Evolutionary conservation across 2,888 invertebrate species (phyloP).

Genomic region (Drosophila subsilvestris): DNA sequence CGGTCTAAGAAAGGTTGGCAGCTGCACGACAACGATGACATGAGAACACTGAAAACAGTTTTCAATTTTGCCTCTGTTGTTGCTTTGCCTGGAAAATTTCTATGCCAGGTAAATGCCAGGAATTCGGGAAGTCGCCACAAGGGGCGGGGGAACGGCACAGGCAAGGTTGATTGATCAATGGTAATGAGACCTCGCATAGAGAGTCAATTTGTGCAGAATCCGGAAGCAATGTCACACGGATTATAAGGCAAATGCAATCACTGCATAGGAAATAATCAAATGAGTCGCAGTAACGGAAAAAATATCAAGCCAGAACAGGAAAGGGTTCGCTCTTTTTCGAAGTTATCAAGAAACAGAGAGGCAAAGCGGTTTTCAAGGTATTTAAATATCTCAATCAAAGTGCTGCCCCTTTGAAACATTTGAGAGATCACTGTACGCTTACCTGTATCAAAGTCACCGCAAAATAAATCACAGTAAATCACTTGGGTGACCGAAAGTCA

Average conservation of each 20-base stretch:
- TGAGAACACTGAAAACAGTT: conserved; percentile 26
- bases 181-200: no score
- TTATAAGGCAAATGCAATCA: no score
- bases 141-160: neutral
- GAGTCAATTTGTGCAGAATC: neutral
- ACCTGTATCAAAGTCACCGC: conserved; percentile 1
- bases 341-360: neutral
- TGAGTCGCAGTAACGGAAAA: no score
- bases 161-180: conserved; percentile 6
- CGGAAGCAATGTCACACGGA: neutral
- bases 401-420: no score
- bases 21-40: conserved; percentile 47
- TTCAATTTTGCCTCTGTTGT: neutral
- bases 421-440: neutral
- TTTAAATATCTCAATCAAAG: neutral
- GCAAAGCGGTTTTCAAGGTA: neutral
- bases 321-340: no score
- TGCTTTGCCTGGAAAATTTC: conserved; percentile 13
- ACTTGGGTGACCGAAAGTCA: conserved; percentile 5
- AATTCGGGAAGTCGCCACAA: neutral
- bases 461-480: conserved; percentile 1
- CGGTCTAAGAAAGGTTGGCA: conserved; percentile 77
- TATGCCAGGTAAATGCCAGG: neutral
- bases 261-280: no score
- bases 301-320: no score